A percentile compares a stretch with the other conserved stretches of the same genome.
These are phyloP conservation scores for Saxidomus purpurata DNA, from an alignment of 1,140 invertebrate species.

Conservation along the genomic window DNA sequence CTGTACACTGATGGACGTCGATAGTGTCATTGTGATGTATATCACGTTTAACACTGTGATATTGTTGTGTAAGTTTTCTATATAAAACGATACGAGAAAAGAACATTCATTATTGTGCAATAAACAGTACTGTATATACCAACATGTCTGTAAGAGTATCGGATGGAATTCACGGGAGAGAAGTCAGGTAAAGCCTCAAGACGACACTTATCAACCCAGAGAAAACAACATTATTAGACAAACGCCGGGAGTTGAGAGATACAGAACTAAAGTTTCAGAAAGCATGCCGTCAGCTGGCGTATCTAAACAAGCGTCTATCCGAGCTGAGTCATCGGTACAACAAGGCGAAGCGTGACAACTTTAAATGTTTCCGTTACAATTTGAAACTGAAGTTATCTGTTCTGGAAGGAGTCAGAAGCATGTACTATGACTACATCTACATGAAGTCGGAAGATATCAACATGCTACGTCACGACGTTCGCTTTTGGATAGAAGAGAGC, in stretches of 20 bases:
- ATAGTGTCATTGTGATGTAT: no score
- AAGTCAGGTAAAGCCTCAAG: background rate
- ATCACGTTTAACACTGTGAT: no score
- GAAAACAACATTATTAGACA: background rate
- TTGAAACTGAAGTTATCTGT: slow-evolving; percentile 33
- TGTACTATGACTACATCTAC: slow-evolving; percentile 33
- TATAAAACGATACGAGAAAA: background rate
- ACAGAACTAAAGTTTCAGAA: slow-evolving; percentile 38
- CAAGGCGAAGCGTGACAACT: background rate
- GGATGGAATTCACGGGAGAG: background rate
- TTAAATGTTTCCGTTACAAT: slow-evolving; percentile 14
- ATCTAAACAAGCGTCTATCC: background rate
- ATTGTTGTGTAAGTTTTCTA: no score
- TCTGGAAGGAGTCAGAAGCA: slow-evolving; percentile 14
- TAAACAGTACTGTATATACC: background rate
- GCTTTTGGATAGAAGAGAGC: slow-evolving; percentile 33
- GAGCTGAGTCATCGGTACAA: slow-evolving; percentile 8
- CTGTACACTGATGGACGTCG: no score
- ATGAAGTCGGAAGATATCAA: slow-evolving; percentile 2
- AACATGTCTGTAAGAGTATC: background rate
- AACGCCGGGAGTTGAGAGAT: slow-evolving; percentile 21
- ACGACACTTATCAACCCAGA: background rate
- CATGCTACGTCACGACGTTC: slow-evolving; percentile 8
- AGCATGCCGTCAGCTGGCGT: background rate
- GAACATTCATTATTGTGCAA: background rate